Evolutionary conservation across 2,888 invertebrate species (phyloP), one percentile per base, ranked within the genome.

Genomic region (Metalampra italica): DNA sequence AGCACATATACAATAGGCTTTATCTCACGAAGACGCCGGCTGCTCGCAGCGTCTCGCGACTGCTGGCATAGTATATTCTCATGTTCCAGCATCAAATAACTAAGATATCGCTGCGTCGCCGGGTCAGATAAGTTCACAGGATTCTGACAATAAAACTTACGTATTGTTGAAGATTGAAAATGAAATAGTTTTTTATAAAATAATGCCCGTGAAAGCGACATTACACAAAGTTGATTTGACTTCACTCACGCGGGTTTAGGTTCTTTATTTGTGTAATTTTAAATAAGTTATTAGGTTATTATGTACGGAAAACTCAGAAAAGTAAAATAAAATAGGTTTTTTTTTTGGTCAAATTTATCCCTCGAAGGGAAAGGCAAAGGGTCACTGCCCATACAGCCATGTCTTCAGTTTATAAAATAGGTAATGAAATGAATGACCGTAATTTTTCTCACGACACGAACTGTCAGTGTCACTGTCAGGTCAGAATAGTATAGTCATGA

Each of bases 1-100:
- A 94, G 71, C 7, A 92, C 83, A 49, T 68, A 76, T 0, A 93
- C 90, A 9, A 93, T 78, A 1, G 92, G 91, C 65, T 91, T 90
- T 59, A 92, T 81, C 65, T 91, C 83, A 46, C 67, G 61, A 3
- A 88, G 65, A 0, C 88, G 73, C 51, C 68, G 75, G 0, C 62
- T 56, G 57, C 86, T 85, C 38, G 79, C 76, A 1, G 56, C 9
- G 32, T 64, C 72, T 42, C 78, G 66, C 15, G 75, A 71, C 40
- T 64, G 50, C 72, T 66, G 82, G 0, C 78, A 70, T 1, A 78
- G 75, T 15, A 91, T 71, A n/a, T 78, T 74, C 53, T 91, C 90
- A 60, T 91, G 91, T 70, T 92, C 91, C 13, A 85, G 51, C 44
- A 91, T 83, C 30, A 92, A 65, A 47, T 80, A 73, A 57, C 88